These are phyloP conservation scores for Ciconia maguari DNA, from an alignment of 2,113 vertebrate species.

Conservation along the genomic window DNA sequence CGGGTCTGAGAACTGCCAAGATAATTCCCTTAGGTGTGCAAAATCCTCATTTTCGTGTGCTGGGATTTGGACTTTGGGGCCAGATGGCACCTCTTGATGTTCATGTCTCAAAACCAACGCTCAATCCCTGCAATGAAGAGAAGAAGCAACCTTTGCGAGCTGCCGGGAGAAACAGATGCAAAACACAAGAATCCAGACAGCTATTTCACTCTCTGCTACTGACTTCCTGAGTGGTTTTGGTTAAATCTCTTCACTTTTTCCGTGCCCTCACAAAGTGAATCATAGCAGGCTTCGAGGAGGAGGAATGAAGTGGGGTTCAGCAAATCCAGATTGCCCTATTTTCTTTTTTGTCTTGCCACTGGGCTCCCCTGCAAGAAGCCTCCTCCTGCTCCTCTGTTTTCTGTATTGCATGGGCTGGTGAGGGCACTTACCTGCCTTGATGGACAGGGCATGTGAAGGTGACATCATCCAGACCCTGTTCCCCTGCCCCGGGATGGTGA, in stretches of 20 bases:
- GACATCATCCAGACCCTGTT: neutral
- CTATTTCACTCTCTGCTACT: neutral
- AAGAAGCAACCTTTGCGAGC: neutral
- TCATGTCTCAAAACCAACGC: neutral
- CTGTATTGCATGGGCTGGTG: neutral
- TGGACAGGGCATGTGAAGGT: neutral
- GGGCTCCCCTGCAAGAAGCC: neutral
- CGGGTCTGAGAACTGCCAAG: neutral
- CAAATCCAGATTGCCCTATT: neutral
- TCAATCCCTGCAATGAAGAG: neutral
- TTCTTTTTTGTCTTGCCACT: neutral
- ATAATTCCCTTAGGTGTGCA: neutral
- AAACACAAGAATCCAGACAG: neutral
- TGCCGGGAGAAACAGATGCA: neutral
- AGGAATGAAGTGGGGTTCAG: neutral
- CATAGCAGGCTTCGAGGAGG: neutral
- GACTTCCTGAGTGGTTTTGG: neutral
- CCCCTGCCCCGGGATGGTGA: neutral
- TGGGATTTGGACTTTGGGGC: neutral
- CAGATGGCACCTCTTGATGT: no score
- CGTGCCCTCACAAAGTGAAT: neutral
- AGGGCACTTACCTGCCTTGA: neutral
- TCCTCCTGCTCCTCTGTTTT: neutral
- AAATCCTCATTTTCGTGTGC: neutral
- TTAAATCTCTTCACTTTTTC: neutral